Evolutionary conservation across 1,140 invertebrate species (phyloP).

Genomic region (Rhagoletis zephyria): DNA sequence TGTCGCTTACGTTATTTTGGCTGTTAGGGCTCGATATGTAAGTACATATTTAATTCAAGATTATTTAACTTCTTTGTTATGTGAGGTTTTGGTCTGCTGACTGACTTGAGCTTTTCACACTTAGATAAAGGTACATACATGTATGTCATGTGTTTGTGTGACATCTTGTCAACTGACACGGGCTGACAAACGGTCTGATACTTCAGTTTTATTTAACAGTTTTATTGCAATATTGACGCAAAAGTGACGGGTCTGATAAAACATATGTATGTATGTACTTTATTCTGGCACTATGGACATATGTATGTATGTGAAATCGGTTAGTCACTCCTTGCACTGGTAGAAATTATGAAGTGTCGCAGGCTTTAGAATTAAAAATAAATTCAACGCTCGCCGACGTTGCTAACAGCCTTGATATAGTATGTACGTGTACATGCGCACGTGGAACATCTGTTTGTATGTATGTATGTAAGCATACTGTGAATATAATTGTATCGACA

Average conservation of each 20-base stretch:
- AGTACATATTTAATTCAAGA: too few species aligned
- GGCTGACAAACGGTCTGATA: not conserved
- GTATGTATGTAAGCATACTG: not conserved
- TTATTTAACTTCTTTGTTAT: too few species aligned
- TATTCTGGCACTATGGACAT: not conserved
- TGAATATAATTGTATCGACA: not conserved
- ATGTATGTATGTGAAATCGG: not conserved
- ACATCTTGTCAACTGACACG: conserved; percentile 4
- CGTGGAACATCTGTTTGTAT: not conserved
- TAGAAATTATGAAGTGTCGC: conserved; percentile 1
- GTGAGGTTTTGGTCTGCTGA: not conserved
- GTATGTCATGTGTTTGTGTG: not conserved
- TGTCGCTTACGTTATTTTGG: too few species aligned
- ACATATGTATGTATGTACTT: not conserved
- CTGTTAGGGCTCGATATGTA: too few species aligned
- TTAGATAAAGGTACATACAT: conserved; percentile 3
- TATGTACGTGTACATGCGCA: not conserved
- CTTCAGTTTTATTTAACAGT: not conserved
- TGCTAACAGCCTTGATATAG: not conserved
- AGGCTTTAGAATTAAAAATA: not conserved
- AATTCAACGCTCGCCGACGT: too few species aligned
- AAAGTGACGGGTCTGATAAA: conserved; percentile 46
- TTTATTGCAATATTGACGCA: conserved; percentile 51
- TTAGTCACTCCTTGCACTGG: not conserved
- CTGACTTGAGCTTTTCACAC: not conserved